phyloP scores from a whole-genome alignment of 2,888 invertebrate species.

The Ligdia adustata region DNA sequence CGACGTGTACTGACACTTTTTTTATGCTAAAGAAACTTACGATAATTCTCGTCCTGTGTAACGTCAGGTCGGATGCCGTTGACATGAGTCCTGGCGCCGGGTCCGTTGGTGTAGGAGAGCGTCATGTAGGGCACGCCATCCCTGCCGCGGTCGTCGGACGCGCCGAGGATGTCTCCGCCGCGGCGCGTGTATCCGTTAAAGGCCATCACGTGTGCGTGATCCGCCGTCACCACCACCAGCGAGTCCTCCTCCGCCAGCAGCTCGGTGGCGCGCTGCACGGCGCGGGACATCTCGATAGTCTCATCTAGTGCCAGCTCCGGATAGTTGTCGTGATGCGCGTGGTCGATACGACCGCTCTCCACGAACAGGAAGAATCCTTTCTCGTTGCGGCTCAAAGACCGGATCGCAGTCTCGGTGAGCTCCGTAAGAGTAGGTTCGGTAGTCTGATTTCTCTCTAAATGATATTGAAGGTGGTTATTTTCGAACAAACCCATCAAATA shows the following conservation, averaged over 20 bases:
- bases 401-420: slow-evolving; percentile 84
- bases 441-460: slow-evolving; percentile 85
- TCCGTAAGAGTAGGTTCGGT: slow-evolving; percentile 84
- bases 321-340: slow-evolving; percentile 85
- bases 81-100: slow-evolving; percentile 84
- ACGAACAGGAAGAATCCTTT: slow-evolving; percentile 90
- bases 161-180: slow-evolving; percentile 60
- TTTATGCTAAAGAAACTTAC: neutral
- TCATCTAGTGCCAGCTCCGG: slow-evolving; percentile 86
- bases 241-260: slow-evolving; percentile 82
- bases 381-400: slow-evolving; percentile 84
- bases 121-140: slow-evolving; percentile 80
- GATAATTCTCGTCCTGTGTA: slow-evolving; percentile 41
- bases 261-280: slow-evolving; percentile 73
- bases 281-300: slow-evolving; percentile 85
- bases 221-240: slow-evolving; percentile 89
- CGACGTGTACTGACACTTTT: neutral
- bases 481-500: slow-evolving; percentile 86
- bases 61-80: slow-evolving; percentile 79
- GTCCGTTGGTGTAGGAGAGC: slow-evolving; percentile 81
- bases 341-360: slow-evolving; percentile 86
- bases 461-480: slow-evolving; percentile 85
- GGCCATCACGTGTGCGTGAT: slow-evolving; percentile 90
- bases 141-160: slow-evolving; percentile 62
- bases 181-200: slow-evolving; percentile 87